Evolutionary conservation across 2,113 vertebrate species (phyloP), one percentile per base, ranked within the genome.

Genomic region (Microcebus murinus): DNA sequence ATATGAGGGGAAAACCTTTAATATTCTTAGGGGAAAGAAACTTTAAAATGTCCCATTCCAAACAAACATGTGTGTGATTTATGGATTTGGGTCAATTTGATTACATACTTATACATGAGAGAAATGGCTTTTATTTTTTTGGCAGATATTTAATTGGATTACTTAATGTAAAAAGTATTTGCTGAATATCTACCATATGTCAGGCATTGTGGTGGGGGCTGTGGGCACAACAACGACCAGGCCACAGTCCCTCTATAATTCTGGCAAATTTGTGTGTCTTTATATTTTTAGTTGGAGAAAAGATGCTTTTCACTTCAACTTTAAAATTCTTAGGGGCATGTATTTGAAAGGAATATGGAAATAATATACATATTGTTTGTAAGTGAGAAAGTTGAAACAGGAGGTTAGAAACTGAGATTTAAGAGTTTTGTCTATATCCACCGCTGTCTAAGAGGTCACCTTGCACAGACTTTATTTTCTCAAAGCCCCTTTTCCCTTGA

Each of bases 291-390:
- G 48, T n/a, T 61, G 55, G 48, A 83, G 65, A 76, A 17, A 68
- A 93, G 45, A 91, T 52, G 42, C n/a, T 57, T 89, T 94, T 93
- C 50, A 90, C 83, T 90, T 94, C 59, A n/a, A 39, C 18, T 79
- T 93, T 50, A 79, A 71, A 71, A 89, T 93, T 94, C 42, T 89
- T 57, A 25, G 31, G 23, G n/a, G 2, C 2, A 2, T 79, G n/a
- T 31, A 42, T 94, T 95, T 96, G 76, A 91, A 94, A 91, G 73
- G 29, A 76, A 76, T 87, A 79, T 76, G 29, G 52, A 96, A 87
- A 80, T n/a, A 87, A 59, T 45, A 81, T 13, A 3, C 6, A 21
- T 67, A n/a, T 77, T 57, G 87, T 55, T 17, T 34, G 8, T n/a
- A 74, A 84, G 31, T 39, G 74, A 94, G 63, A 52, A 71, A 92